Percentiles rank a stretch among this genome's conserved stretches.
These are phyloP conservation scores for Boulengeromyrus knoepffleri DNA, from an alignment of 2,113 vertebrate genomes.

Conservation along the genomic window DNA sequence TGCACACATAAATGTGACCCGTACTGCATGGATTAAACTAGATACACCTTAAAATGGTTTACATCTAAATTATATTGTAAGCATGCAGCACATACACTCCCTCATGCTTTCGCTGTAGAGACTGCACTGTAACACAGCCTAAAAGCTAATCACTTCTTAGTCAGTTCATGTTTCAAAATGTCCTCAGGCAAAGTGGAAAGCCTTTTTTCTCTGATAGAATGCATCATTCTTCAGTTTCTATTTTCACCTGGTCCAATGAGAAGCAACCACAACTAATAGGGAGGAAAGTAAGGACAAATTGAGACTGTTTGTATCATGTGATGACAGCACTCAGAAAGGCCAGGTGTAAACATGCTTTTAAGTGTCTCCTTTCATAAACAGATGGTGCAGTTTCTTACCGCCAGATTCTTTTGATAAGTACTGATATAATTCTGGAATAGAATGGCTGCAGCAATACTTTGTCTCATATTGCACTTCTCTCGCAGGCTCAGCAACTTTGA, in stretches of 20 bases:
- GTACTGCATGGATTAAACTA: not conserved
- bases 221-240: not conserved
- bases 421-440: constrained; percentile 53
- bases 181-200: not conserved
- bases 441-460: constrained; percentile 40
- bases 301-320: constrained; percentile 34
- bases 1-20: not conserved
- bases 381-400: constrained; percentile 43
- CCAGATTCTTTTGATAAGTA: constrained; percentile 45
- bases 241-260: constrained; percentile 18
- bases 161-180: not conserved
- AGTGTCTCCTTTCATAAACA: constrained; percentile 45
- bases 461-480: constrained; percentile 30
- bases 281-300: constrained; percentile 30
- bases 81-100: not conserved
- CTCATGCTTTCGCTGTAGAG: not conserved
- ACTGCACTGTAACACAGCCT: not conserved
- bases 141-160: not conserved
- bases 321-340: constrained; percentile 46
- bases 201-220: not conserved
- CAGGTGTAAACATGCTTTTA: constrained; percentile 48
- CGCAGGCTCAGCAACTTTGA: constrained; percentile 23
- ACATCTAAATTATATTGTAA: not conserved
- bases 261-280: constrained; percentile 33
- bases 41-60: not conserved